phyloP scores from a whole-genome alignment of 53 echinoderm and acorn worm species.

The Glandiceps talaboti region DNA sequence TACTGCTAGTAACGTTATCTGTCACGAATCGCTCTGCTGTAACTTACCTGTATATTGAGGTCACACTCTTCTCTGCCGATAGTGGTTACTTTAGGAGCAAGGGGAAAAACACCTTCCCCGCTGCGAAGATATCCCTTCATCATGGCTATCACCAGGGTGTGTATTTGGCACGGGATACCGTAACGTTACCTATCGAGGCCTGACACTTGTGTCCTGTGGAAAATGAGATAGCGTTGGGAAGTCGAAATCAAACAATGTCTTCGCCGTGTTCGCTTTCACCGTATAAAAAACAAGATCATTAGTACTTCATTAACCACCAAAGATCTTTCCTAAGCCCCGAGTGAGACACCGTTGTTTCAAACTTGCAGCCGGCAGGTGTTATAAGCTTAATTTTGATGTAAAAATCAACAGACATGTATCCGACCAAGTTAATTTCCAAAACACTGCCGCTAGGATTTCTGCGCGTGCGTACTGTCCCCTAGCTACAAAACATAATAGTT shows the following conservation, averaged over 20 bases:
- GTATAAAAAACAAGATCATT: too few relatives aligned
- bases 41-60: slow-evolving; percentile 54
- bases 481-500: background rate
- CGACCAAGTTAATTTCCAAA: background rate
- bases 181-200: too few relatives aligned
- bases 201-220: too few relatives aligned
- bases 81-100: slow-evolving; percentile 86
- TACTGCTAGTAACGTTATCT: too few relatives aligned
- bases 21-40: too few relatives aligned
- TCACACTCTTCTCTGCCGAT: slow-evolving; percentile 86
- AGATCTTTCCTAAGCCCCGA: background rate
- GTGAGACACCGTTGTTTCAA: background rate
- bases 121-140: slow-evolving; percentile 88
- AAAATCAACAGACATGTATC: background rate
- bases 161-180: too few relatives aligned
- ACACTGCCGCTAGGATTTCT: background rate
- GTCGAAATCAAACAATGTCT: too few relatives aligned
- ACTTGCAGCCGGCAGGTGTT: background rate
- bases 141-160: slow-evolving; percentile 34
- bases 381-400: background rate
- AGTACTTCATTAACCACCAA: too few relatives aligned
- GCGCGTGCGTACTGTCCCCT: background rate
- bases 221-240: too few relatives aligned
- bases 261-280: too few relatives aligned
- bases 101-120: slow-evolving; percentile 79